These are phyloP conservation scores for Chrosomus eos DNA, from an alignment of 2,797 vertebrate species.

Conservation along the genomic window DNA sequence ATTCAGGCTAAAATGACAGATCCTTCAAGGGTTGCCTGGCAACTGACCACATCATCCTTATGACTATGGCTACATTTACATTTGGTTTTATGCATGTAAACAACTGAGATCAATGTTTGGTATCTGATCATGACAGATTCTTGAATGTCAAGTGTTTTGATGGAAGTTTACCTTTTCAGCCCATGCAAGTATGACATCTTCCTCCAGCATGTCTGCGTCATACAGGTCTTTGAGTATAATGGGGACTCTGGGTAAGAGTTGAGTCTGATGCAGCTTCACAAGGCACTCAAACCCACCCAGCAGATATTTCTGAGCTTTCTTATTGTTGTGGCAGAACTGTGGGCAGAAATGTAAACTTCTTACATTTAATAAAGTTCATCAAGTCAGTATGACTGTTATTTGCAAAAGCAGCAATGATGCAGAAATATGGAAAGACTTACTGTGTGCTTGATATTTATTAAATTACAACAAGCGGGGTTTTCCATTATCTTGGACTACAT, in stretches of 20 bases:
- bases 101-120: background rate
- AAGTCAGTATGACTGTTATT: background rate
- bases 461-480: background rate
- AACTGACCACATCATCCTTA: conserved; percentile 1
- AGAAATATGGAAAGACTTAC: no score
- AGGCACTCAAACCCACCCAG: conserved; percentile 97
- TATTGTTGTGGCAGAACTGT: conserved; percentile 98
- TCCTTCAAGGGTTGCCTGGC: conserved; percentile 6
- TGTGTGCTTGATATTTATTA: no score
- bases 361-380: background rate
- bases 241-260: conserved; percentile 91
- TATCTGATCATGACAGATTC: background rate
- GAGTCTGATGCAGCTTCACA: conserved; percentile 92
- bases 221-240: conserved; percentile 97
- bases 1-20: background rate
- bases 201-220: conserved; percentile 94
- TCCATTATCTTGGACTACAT: no score
- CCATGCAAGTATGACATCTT: conserved; percentile 96
- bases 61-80: background rate
- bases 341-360: background rate
- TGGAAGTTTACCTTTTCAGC: conserved; percentile 88
- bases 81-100: background rate
- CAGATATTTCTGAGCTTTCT: conserved; percentile 96
- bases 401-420: background rate
- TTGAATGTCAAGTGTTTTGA: background rate